Percentiles rank a stretch among this genome's conserved stretches.
Conservation (phyloP, 2,888 invertebrate genomes). For the Dorcus hopei region DNA sequence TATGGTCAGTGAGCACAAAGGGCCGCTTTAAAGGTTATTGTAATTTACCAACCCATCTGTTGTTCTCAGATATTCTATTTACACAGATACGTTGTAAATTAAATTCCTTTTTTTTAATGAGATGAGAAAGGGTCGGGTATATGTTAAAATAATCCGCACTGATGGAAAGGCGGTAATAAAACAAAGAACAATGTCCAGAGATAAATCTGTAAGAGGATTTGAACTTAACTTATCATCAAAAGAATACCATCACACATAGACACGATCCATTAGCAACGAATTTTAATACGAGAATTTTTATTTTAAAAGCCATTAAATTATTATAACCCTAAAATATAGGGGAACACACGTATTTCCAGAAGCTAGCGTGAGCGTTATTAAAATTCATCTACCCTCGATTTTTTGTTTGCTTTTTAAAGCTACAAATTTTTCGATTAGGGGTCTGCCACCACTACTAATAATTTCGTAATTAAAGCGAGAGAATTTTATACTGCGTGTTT, state of each 20-base stretch:
- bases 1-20: slow-evolving; percentile 27
- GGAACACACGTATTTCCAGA: slow-evolving; percentile 17
- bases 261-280: slow-evolving; percentile 13
- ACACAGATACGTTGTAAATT: slow-evolving; percentile 22
- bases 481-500: slow-evolving; percentile 22
- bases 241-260: background rate
- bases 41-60: slow-evolving; percentile 24
- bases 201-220: slow-evolving; percentile 18
- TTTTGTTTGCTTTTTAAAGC: slow-evolving; percentile 10
- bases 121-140: too few species aligned
- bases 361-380: slow-evolving; percentile 9
- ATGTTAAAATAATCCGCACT: too few species aligned
- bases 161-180: background rate
- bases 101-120: background rate
- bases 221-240: slow-evolving; percentile 8
- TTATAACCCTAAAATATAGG: slow-evolving; percentile 23
- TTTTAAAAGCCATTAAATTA: slow-evolving; percentile 24
- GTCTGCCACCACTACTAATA: slow-evolving; percentile 21
- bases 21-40: slow-evolving; percentile 12
- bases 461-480: slow-evolving; percentile 19
- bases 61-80: slow-evolving; percentile 27
- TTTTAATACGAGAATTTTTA: slow-evolving; percentile 10
- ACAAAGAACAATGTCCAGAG: background rate
- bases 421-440: background rate
- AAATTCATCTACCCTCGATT: slow-evolving; percentile 15